A percentile compares a stretch with the other conserved stretches of the same genome.
Evolutionary conservation across 53 echinoderm and acorn worm genomes (phyloP).

Genomic region (Astropecten irregularis): DNA sequence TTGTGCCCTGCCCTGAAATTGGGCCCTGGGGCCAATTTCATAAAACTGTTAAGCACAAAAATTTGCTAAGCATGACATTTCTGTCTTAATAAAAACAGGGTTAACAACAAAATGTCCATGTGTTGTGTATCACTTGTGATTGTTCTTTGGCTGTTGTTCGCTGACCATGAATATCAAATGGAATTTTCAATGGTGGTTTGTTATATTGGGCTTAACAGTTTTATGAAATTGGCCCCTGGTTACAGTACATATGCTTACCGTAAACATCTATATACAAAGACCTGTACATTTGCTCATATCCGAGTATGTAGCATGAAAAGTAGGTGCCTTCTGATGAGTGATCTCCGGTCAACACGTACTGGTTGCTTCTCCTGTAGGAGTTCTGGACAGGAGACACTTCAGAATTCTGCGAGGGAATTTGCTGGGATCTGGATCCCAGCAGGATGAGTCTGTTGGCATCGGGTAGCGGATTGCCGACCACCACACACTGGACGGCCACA

Average conservation of each 20-base stretch:
- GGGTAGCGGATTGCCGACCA: conserved; percentile 39
- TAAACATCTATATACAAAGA: background rate
- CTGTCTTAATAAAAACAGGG: too few species aligned
- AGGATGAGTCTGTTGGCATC: background rate
- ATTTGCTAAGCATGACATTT: too few species aligned
- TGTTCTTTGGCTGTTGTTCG: too few species aligned
- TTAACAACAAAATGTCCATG: too few species aligned
- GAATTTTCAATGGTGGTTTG: too few species aligned
- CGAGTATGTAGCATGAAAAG: background rate
- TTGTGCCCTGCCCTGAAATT: too few species aligned
- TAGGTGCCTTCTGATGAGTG: background rate
- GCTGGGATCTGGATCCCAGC: background rate
- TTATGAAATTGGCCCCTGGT: too few species aligned
- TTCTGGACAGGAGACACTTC: background rate
- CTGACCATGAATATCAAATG: too few species aligned
- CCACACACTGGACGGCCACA: conserved; percentile 12
- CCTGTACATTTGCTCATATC: background rate
- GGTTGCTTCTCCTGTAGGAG: conserved; percentile 16
- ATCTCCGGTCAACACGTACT: background rate
- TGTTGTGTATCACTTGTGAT: too few species aligned
- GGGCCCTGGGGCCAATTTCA: too few species aligned
- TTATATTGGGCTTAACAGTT: too few species aligned
- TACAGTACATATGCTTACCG: conserved; percentile 3
- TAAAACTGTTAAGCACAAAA: too few species aligned
- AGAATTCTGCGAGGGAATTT: background rate